phyloP scores from a whole-genome alignment of 2,113 vertebrate genomes.

The Xiphorhynchus elegans region DNA sequence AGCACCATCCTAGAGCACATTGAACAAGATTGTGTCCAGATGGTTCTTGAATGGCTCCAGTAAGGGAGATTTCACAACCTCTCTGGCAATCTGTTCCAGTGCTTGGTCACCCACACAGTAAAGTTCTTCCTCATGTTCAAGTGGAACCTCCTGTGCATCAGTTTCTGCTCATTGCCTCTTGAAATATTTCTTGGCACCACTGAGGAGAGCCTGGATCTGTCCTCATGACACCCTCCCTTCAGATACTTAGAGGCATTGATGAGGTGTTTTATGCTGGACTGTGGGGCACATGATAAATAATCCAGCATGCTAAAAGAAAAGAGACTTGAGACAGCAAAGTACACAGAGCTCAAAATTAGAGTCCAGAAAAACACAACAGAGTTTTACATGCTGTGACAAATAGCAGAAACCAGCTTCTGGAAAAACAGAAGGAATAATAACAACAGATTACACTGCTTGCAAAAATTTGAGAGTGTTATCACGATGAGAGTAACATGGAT shows the following conservation, averaged over 20 bases:
- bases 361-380: not conserved
- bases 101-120: not conserved
- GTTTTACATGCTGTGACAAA: not conserved
- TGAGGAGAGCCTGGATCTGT: not conserved
- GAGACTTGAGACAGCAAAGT: not conserved
- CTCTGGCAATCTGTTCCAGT: not conserved
- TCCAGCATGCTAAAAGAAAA: not conserved
- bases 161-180: not conserved
- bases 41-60: not conserved
- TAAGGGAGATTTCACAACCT: not conserved
- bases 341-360: not conserved
- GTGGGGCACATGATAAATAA: not conserved
- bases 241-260: not conserved
- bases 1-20: not conserved
- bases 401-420: not conserved
- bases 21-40: not conserved
- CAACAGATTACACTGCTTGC: not conserved
- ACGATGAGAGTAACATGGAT: rapidly evolving
- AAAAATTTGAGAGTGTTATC: not conserved
- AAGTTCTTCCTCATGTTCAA: not conserved
- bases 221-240: not conserved
- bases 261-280: not conserved
- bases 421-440: not conserved
- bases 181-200: not conserved
- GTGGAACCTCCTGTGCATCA: not conserved